phyloP scores from a whole-genome alignment of 2,113 vertebrate genomes.

The Nesoenas mayeri region DNA sequence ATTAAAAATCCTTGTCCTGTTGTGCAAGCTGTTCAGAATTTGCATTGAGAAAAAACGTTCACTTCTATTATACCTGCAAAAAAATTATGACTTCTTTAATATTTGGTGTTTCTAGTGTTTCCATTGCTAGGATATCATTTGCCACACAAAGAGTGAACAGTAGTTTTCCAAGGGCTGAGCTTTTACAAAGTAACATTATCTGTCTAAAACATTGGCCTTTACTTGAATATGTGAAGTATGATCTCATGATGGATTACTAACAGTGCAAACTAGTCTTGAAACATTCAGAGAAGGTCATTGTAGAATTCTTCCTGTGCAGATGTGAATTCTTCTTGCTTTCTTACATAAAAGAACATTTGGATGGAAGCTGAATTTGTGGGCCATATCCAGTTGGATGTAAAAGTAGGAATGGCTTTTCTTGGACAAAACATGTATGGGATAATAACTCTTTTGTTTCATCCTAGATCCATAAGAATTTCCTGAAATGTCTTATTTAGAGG shows the following conservation, averaged over 20 bases:
- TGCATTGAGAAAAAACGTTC: background rate
- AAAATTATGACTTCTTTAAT: background rate
- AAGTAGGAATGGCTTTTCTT: background rate
- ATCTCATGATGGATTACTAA: background rate
- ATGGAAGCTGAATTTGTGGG: background rate
- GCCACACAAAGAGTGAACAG: background rate
- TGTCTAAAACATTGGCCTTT: background rate
- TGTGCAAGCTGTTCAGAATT: background rate
- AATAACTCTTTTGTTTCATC: background rate
- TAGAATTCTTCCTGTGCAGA: background rate
- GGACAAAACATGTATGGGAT: background rate
- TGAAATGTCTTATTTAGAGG: background rate
- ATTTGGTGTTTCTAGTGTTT: background rate
- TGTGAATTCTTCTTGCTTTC: background rate
- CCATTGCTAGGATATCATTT: background rate
- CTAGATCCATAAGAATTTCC: background rate
- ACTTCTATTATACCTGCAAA: background rate
- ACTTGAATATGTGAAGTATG: background rate
- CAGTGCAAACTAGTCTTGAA: background rate
- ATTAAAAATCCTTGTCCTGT: slow-evolving; percentile 30
- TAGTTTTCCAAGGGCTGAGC: background rate
- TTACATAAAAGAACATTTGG: background rate
- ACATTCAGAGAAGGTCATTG: background rate
- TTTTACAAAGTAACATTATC: background rate
- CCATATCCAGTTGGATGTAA: background rate